Conservation (phyloP, 1,140 invertebrate genomes). For the Zaprionus nigranus region DNA sequence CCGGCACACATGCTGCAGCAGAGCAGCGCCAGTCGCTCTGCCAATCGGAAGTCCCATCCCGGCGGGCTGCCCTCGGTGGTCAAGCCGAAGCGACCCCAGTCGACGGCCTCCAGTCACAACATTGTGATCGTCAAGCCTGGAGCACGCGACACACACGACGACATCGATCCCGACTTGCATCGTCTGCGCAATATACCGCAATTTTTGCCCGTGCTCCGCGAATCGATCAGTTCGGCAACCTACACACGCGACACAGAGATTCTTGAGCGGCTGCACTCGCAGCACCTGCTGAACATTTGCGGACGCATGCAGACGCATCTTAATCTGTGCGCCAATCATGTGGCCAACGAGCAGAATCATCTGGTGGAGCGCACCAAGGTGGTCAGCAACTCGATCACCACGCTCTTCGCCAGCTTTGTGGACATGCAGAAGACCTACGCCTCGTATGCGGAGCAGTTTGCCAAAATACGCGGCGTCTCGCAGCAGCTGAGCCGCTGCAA, state of each 20-base stretch:
- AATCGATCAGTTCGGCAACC: conserved; percentile 92
- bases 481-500: conserved; percentile 93
- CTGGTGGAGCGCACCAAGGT: conserved; percentile 90
- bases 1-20: conserved; percentile 69
- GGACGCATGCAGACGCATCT: conserved; percentile 87
- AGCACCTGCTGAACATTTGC: conserved; percentile 76
- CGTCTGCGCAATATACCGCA: conserved; percentile 93
- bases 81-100: conserved; percentile 75
- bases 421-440: conserved; percentile 94
- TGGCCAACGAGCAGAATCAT: conserved; percentile 90
- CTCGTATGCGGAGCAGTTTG: conserved; percentile 93
- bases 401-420: conserved; percentile 88
- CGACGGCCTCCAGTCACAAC: conserved; percentile 85
- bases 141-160: conserved; percentile 86
- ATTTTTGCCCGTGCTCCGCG: conserved; percentile 96
- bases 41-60: conserved; percentile 63
- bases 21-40: conserved; percentile 56
- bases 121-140: conserved; percentile 95
- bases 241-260: conserved; percentile 94
- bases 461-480: conserved; percentile 91
- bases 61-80: conserved; percentile 53
- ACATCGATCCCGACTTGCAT: conserved; percentile 92
- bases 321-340: conserved; percentile 88
- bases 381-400: conserved; percentile 89
- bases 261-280: conserved; percentile 91